phyloP scores from a whole-genome alignment of 64 coral and sea anemone genomes.

The Porites lutea region DNA sequence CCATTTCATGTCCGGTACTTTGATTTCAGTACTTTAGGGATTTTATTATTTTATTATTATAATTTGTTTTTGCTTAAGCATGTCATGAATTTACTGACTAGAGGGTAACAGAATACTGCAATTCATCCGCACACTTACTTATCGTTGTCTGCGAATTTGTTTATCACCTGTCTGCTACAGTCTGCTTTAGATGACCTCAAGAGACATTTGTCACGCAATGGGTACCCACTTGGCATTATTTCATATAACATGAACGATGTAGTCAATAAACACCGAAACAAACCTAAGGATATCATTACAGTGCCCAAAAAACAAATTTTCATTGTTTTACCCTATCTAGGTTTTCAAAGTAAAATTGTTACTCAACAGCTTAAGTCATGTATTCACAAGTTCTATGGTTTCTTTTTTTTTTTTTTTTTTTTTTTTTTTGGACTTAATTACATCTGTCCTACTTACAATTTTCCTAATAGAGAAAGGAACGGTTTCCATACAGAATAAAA shows the following conservation, averaged over 20 bases:
- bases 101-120: too few species aligned
- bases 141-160: neutral
- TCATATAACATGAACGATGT: conserved; percentile 5
- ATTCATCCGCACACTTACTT: neutral
- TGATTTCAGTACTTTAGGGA: too few species aligned
- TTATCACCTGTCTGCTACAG: neutral
- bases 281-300: conserved; percentile 13
- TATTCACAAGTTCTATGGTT: neutral
- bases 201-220: neutral
- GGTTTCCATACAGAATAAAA: conserved; percentile 29
- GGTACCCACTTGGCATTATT: neutral
- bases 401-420: too few species aligned
- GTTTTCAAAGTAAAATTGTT: conserved; percentile 9
- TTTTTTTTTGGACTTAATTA: too few species aligned
- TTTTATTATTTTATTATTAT: too few species aligned
- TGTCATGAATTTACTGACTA: too few species aligned
- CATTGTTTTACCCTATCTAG: conserved; percentile 4
- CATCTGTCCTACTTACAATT: conserved; percentile 5
- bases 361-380: conserved; percentile 12
- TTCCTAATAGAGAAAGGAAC: conserved; percentile 28
- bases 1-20: too few species aligned
- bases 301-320: neutral
- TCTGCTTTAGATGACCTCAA: neutral
- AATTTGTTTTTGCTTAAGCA: too few species aligned
- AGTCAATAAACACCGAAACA: conserved; percentile 15